Percentiles rank a stretch among this genome's conserved stretches.
Conservation (phyloP, 92 coral and sea anemone species). For the Actinostola sp. region DNA sequence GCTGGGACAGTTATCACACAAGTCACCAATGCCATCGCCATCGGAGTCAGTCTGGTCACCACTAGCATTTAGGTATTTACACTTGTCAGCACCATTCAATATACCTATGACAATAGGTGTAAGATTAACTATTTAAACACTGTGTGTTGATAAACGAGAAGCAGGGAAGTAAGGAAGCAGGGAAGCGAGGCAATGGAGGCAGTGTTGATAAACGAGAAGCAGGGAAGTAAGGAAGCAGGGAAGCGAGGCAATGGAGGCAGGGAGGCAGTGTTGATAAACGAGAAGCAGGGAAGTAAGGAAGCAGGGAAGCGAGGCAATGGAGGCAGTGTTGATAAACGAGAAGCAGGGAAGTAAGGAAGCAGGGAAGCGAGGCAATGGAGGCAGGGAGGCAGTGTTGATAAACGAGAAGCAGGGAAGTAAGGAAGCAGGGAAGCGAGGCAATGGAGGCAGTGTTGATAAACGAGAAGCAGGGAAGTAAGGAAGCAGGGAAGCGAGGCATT, state of each 20-base stretch:
- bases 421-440: too few species aligned
- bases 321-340: too few species aligned
- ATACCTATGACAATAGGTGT: constrained; percentile 47
- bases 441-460: too few species aligned
- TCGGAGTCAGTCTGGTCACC: constrained; percentile 76
- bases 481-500: too few species aligned
- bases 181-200: neutral
- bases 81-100: constrained; percentile 57
- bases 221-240: neutral
- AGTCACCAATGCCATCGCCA: constrained; percentile 77
- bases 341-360: neutral
- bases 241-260: neutral
- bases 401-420: too few species aligned
- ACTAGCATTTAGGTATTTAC: constrained; percentile 62
- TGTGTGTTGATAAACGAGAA: too few species aligned
- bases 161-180: neutral
- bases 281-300: neutral
- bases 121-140: neutral
- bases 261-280: too few species aligned
- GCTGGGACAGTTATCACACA: constrained; percentile 89
- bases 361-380: neutral
- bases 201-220: neutral
- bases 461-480: too few species aligned
- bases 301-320: neutral
- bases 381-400: too few species aligned